Percentiles rank a stretch among this genome's conserved stretches.
Conservation (phyloP, 2,113 vertebrate species). For the Oncorhynchus tshawytscha region DNA sequence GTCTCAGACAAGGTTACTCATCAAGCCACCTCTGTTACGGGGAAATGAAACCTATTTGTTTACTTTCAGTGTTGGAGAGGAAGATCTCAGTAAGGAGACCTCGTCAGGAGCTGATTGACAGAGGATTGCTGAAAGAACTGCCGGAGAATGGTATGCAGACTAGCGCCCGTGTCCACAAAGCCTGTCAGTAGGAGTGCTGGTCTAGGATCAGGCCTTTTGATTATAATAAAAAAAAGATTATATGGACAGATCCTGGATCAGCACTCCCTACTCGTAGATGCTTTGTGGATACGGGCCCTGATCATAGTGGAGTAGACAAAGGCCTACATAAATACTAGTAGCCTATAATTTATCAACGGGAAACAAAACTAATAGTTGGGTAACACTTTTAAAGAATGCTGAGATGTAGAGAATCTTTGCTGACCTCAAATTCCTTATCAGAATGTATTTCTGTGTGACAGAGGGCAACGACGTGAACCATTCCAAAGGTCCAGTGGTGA, state of each 20-base stretch:
- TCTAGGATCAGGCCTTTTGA: not conserved
- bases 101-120: constrained; percentile 90
- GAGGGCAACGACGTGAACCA: constrained; percentile 77
- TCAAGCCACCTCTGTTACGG: too few species aligned
- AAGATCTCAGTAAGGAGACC: constrained; percentile 93
- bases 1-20: not conserved
- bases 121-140: constrained; percentile 89
- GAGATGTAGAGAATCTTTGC: not conserved
- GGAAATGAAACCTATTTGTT: not conserved
- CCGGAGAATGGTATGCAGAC: constrained; percentile 83
- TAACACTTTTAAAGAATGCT: too few species aligned
- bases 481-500: constrained; percentile 68
- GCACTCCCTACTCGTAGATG: too few species aligned
- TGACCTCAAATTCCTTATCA: not conserved
- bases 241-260: too few species aligned
- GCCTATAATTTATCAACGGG: too few species aligned
- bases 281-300: too few species aligned
- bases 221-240: too few species aligned
- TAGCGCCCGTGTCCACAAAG: too few species aligned
- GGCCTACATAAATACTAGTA: too few species aligned
- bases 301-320: too few species aligned
- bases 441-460: constrained; percentile 45
- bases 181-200: too few species aligned
- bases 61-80: constrained; percentile 85
- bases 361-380: too few species aligned